Conservation (phyloP, 1,140 invertebrate species). For the Paracyclopina nana region DNA sequence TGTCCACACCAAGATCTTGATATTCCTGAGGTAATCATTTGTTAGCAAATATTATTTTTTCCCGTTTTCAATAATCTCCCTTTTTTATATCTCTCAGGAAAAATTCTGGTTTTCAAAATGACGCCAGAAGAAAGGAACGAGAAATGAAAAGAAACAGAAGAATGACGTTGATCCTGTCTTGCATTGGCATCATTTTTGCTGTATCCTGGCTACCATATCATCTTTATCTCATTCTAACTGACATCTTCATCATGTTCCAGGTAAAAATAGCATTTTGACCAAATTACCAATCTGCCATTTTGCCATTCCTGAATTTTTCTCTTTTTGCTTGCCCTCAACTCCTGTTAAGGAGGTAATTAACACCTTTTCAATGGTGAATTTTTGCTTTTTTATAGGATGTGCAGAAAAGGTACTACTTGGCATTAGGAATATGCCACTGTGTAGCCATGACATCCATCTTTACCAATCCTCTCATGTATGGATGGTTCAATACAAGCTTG, state of each 20-base stretch:
- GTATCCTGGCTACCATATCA: constrained; percentile 35
- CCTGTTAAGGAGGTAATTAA: too few species aligned
- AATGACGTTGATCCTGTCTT: constrained; percentile 31
- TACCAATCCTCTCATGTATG: constrained; percentile 35
- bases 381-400: constrained; percentile 16
- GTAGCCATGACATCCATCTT: constrained; percentile 34
- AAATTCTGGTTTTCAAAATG: constrained; percentile 18
- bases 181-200: constrained; percentile 29
- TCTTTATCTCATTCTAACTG: constrained; percentile 20
- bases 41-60: constrained; percentile 17
- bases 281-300: too few species aligned
- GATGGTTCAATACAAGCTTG: constrained; percentile 34
- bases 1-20: constrained; percentile 33
- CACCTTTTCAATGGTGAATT: too few species aligned
- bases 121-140: constrained; percentile 23
- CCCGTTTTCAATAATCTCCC: constrained; percentile 7
- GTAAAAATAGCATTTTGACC: constrained; percentile 18
- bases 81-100: background rate
- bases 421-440: constrained; percentile 34
- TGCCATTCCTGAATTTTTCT: too few species aligned
- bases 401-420: constrained; percentile 26
- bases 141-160: constrained; percentile 31
- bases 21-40: constrained; percentile 24
- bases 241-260: background rate
- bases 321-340: too few species aligned